Evolutionary conservation across 2,888 invertebrate genomes (phyloP), one percentile per base, ranked within the genome.

Genomic region (Drosophila longiperda): DNA sequence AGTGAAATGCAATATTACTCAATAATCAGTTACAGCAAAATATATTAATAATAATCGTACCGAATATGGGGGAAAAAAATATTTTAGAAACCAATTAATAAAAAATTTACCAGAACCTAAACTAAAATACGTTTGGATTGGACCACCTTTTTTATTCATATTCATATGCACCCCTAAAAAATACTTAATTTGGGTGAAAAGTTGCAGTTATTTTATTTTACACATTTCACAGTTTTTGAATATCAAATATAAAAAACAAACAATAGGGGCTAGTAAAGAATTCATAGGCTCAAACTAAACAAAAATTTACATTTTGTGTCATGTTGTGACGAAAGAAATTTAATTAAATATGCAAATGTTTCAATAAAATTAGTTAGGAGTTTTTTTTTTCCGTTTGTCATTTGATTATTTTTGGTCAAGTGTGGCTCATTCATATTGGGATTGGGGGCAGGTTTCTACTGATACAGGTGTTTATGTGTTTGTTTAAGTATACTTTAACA

Each of bases 371-470:
- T 9, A 4, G 17, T 17, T 38, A 17, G 20, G 20, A 20, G 11
- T 11, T 48, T 17, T 23, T 26, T 23, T 3, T 23, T 23, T 23
- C 1, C 48, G 23, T 32, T 36, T 58, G 26, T 12, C 12, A 20
- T n/a, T 29, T 55, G 36, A 29, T 42, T 40, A 38, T 55, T 33
- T 33, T 52, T 59, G 36, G 17, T 49, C 59, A 42, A 57, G n/a
- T 58, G 29, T 32, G 9, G 29, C 48, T 29, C 38, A 54, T 26
- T 36, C 50, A 42, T 42, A 60, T 60, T 70, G 54, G 40, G n/a
- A 11, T 3, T 42, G 76, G 75, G 62, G 77, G 75, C 77, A 76
- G 75, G 75, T 76, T 73, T 67, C 42, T 45, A 12, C 40, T 60
- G 71, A 69, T 54, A 61, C 59, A 23, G 23, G 26, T 36, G n/a